Conservation (phyloP, 2,888 invertebrate genomes). For the Ernsta delagoae region DNA sequence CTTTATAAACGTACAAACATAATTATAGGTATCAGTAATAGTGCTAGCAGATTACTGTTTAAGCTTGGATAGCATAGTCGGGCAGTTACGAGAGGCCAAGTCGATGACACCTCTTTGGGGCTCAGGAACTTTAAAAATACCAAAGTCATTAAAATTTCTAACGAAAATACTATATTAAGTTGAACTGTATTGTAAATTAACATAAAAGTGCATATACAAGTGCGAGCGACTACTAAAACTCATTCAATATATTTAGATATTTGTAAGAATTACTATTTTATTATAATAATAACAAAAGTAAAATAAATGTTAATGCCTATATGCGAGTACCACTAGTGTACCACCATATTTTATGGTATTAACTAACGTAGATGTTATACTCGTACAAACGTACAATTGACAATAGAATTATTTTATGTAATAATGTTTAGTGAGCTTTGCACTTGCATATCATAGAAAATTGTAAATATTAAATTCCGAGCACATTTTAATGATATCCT, state of each 20-base stretch:
- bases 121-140: slow-evolving; percentile 67
- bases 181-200: slow-evolving; percentile 74
- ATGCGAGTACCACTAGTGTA: slow-evolving; percentile 47
- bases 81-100: slow-evolving; percentile 19
- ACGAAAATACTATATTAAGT: slow-evolving; percentile 76
- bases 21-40: slow-evolving; percentile 76
- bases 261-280: slow-evolving; percentile 66
- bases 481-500: slow-evolving; percentile 56
- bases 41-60: slow-evolving; percentile 76
- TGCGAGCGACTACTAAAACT: slow-evolving; percentile 78
- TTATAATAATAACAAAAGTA: slow-evolving; percentile 48
- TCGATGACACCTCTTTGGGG: slow-evolving; percentile 34
- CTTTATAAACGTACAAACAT: slow-evolving; percentile 83
- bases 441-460: slow-evolving; percentile 83
- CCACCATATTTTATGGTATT: slow-evolving; percentile 55
- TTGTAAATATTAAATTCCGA: slow-evolving; percentile 73
- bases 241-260: slow-evolving; percentile 65
- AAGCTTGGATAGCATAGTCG: slow-evolving; percentile 66
- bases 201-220: slow-evolving; percentile 80
- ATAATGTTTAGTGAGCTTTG: slow-evolving; percentile 83
- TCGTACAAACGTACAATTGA: slow-evolving; percentile 50
- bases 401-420: slow-evolving; percentile 58
- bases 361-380: slow-evolving; percentile 65
- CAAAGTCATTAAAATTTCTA: slow-evolving; percentile 82
- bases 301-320: slow-evolving; percentile 50